Percentiles rank a stretch among this genome's conserved stretches.
Conservation (phyloP, 2,113 vertebrate genomes). For the Galemys pyrenaicus region DNA sequence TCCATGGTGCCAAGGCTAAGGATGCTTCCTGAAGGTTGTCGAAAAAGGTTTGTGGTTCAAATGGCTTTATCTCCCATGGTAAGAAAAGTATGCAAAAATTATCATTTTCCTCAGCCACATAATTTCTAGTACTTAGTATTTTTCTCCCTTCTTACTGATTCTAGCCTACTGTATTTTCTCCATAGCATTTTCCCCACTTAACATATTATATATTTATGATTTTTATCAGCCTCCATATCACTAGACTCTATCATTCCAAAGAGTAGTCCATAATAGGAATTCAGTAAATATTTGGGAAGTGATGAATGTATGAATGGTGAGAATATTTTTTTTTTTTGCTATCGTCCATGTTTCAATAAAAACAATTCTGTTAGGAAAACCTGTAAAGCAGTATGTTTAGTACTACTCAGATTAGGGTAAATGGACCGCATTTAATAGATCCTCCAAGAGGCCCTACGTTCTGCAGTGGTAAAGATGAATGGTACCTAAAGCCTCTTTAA, state of each 20-base stretch:
- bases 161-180: background rate
- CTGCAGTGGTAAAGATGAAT: background rate
- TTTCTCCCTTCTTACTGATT: background rate
- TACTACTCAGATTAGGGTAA: background rate
- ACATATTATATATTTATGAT: background rate
- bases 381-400: background rate
- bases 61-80: background rate
- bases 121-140: conserved; percentile 14
- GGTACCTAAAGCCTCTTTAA: background rate
- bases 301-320: background rate
- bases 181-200: background rate
- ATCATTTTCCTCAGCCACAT: background rate
- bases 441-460: background rate
- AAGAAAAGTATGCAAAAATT: background rate
- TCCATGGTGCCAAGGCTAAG: background rate
- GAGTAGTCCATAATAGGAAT: background rate
- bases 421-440: background rate
- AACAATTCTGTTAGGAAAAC: background rate
- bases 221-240: background rate
- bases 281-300: conserved; percentile 7
- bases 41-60: background rate
- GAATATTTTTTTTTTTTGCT: background rate
- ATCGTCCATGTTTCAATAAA: background rate
- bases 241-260: background rate
- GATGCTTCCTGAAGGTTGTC: background rate